Evolutionary conservation across 2,113 vertebrate genomes (phyloP).

Genomic region (Antennarius striatus): DNA sequence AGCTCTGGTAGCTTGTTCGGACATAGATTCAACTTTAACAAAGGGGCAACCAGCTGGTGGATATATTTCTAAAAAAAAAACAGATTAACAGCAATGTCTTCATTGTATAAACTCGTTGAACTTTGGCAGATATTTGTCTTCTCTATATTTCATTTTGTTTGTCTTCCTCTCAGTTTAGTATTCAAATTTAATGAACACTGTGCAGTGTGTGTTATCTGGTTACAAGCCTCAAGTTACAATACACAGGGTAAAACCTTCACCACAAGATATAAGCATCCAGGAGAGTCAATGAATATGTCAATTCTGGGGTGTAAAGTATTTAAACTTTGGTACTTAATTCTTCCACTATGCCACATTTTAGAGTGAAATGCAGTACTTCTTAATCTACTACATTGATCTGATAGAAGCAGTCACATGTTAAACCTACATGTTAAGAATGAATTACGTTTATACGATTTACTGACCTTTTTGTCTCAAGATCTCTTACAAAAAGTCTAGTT

Average conservation of each 20-base stretch:
- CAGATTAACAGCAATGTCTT: too few relatives aligned
- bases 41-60: too few relatives aligned
- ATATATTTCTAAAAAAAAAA: too few relatives aligned
- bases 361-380: background rate
- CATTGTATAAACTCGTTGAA: too few relatives aligned
- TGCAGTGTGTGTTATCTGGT: conserved; percentile 69
- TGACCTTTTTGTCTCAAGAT: too few relatives aligned
- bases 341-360: background rate
- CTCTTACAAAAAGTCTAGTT: too few relatives aligned
- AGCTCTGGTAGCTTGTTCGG: background rate
- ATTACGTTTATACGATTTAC: too few relatives aligned
- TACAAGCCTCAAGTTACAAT: conserved; percentile 73
- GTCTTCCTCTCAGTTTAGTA: conserved; percentile 42
- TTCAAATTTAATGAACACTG: conserved; percentile 80
- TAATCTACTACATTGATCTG: background rate
- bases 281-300: background rate
- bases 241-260: conserved; percentile 10
- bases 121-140: background rate
- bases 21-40: too few relatives aligned
- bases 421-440: too few relatives aligned
- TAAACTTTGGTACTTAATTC: background rate
- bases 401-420: background rate
- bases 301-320: too few relatives aligned
- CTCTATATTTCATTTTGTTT: conserved; percentile 9
- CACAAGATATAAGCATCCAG: background rate